Conservation (phyloP, 2,113 vertebrate species). For the Melanocharis versteri region DNA sequence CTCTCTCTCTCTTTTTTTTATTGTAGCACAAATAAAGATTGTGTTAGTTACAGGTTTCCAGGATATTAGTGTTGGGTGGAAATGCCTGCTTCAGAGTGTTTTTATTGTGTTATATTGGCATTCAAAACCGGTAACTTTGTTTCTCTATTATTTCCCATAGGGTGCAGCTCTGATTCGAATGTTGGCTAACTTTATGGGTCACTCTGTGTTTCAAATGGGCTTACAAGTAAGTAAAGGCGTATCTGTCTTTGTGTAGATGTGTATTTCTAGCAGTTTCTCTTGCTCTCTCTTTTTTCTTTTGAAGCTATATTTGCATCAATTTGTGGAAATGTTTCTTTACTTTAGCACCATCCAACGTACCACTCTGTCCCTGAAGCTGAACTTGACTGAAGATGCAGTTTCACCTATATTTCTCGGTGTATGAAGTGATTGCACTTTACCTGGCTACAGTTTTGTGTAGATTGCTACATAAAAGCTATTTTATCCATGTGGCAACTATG, state of each 20-base stretch:
- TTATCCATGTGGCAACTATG: not conserved
- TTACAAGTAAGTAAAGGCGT: slow-evolving; percentile 86
- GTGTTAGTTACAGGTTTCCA: not conserved
- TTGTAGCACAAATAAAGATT: not conserved
- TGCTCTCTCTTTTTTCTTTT: not conserved
- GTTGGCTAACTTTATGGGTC: slow-evolving; percentile 97
- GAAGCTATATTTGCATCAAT: not conserved
- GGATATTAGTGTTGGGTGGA: not conserved
- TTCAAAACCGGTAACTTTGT: not conserved
- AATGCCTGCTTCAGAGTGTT: not conserved
- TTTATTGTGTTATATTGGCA: not conserved
- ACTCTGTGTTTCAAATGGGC: slow-evolving; percentile 89
- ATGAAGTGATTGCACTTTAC: not conserved
- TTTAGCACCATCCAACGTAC: not conserved
- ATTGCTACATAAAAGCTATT: not conserved
- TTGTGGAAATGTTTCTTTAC: not conserved
- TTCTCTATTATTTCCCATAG: slow-evolving; percentile 68
- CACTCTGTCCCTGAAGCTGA: not conserved
- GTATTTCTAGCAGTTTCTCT: not conserved
- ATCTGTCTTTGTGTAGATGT: not conserved
- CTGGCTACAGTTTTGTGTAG: not conserved
- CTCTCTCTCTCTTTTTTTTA: not conserved
- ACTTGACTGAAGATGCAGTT: not conserved
- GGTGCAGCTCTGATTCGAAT: slow-evolving; percentile 97
- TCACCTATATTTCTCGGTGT: not conserved